A percentile compares a stretch with the other conserved stretches of the same genome.
Conservation (phyloP, 1,140 invertebrate species). For the Halotydeus destructor region DNA sequence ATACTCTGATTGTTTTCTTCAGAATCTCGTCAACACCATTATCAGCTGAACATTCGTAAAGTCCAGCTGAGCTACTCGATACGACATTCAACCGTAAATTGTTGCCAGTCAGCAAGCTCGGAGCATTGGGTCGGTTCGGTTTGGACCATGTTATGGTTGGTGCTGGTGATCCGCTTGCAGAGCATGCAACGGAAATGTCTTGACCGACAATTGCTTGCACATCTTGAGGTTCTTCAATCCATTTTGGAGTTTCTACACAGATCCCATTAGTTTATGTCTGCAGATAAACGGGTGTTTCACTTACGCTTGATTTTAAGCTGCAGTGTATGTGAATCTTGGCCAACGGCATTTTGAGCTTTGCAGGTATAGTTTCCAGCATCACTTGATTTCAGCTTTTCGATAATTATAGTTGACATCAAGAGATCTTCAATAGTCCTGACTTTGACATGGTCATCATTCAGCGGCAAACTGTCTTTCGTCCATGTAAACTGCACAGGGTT, state of each 20-base stretch:
- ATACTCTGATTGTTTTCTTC: conserved; percentile 7
- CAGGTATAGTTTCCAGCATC: conserved; percentile 22
- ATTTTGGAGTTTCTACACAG: conserved; percentile 65
- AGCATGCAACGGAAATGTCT: conserved; percentile 57
- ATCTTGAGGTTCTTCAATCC: conserved; percentile 69
- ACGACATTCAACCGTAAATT: no score
- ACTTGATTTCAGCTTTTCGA: conserved; percentile 22
- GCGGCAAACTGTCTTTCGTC: no score
- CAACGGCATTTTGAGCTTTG: conserved; percentile 10
- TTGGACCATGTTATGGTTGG: conserved; percentile 53
- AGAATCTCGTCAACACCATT: conserved; percentile 11
- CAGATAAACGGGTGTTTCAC: background rate
- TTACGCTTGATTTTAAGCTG: conserved; percentile 6
- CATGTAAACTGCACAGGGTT: no score
- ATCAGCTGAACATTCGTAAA: conserved; percentile 14
- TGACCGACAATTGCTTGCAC: conserved; percentile 58
- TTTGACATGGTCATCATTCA: no score
- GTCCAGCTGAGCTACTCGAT: conserved; percentile 16
- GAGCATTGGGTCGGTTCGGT: no score
- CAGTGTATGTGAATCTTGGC: conserved; percentile 2
- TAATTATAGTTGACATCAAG: no score
- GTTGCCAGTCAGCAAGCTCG: no score
- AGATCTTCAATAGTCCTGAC: no score
- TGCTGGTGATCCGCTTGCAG: conserved; percentile 65
- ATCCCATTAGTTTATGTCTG: no score